Evolutionary conservation across 2,113 vertebrate genomes (phyloP), one percentile per base, ranked within the genome.

Genomic region (Meleagris gallopavo): DNA sequence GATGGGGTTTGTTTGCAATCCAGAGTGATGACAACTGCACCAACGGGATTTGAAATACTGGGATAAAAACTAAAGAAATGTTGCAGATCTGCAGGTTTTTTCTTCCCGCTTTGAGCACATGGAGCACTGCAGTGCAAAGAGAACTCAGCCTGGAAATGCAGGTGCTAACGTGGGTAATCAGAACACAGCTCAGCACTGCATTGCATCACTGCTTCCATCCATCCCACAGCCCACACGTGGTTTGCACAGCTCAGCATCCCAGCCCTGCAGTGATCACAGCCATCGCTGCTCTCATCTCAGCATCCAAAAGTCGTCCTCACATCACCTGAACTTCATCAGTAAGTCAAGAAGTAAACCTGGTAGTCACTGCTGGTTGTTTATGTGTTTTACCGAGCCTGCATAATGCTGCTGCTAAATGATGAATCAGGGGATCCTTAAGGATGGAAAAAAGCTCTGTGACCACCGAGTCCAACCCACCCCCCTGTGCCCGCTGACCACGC

Each of bases 31-130:
- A 88, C 7, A 25, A 46, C 76, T 77, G 91, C 89, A 90, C 73
- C 67, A 57, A 86, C 48, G 91, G 55, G 66, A 92, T 77, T 86
- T 86, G 62, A 61, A 95, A 94, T 38, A 91, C 7, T 77, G 86
- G 92, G 89, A 61, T 7, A 43, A 76, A 76, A 92, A 91, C 8
- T 66, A 55, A 54, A 54, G 62, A 79, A 46, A 84, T 70, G 36
- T 32, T 62, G 36, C 18, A 57, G 50, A 30, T 9, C 10, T 0
- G 3, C 69, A 48, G 48, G 9, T 8, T 10, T 17, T 38, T 11
- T 15, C 15, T 54, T 16, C 62, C 43, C 78, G 20, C 29, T 40
- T 40, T 14, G 12, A 40, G 72, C 66, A 24, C 50, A 34, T 62
- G 65, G 19, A 36, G 27, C 45, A 22, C 3, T 64, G 79, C 55